Evolutionary conservation across 2,113 vertebrate genomes (phyloP), one percentile per base, ranked within the genome.

Genomic region (Sinocyclocheilus anshuiensis): DNA sequence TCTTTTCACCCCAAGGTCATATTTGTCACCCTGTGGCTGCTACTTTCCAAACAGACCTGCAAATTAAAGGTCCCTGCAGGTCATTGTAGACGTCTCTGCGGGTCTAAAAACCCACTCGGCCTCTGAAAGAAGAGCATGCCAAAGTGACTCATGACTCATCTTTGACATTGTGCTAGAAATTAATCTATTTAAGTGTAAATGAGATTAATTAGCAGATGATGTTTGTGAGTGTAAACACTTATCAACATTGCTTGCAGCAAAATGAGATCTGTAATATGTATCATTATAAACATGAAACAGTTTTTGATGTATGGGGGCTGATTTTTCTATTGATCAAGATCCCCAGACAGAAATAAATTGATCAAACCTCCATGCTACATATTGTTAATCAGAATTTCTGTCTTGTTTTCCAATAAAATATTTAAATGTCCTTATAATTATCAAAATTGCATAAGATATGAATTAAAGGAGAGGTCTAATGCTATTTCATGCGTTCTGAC

Each of bases 191-290:
- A 81, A 24, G 59, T 67, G 22, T 65, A 67, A 81, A 81, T 42
- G n/a, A 81, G 79, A 45, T 45, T 26, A 42, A 65, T 65, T 81
- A 48, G 79, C 22, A 18, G 45, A 81, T 57, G 1, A 39, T 61
- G 33, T 39, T 65, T 81, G 33, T 16, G 39, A 26, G 36, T 65
- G 33, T 81, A 26, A 81, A 48, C n/a, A 39, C 79, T 13, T 26
- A 61, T 61, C 53, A 79, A n/a, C 33, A 39, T 59, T 36, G 53
- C 53, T 59, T 6, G 50, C 4, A 20, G 20, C 77, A 22, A 61
- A 79, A 61, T 59, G 20, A 80, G 77, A 63, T 79, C 29, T 80
- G 77, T 22, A 36, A 80, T 80, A 63, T 59, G 77, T 63, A 63
- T 15, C 29, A 22, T 11, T 61, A 55, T 78, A 36, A 6, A 57